Evolutionary conservation across 1,140 invertebrate species (phyloP).

Genomic region (Babylonia areolata): DNA sequence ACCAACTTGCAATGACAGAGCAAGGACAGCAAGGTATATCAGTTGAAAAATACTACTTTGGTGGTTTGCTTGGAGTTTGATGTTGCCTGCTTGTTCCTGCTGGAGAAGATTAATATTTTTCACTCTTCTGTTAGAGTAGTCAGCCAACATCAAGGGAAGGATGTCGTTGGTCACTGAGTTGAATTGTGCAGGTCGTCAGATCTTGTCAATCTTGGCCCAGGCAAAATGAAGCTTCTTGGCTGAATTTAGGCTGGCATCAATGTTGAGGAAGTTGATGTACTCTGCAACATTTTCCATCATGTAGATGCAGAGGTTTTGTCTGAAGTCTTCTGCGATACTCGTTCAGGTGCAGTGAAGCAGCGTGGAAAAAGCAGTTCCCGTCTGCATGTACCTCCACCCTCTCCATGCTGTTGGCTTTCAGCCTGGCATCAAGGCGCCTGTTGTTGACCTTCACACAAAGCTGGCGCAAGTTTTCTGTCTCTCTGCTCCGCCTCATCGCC

Average conservation of each 20-base stretch:
- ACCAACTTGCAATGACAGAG: background rate
- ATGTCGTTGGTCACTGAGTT: background rate
- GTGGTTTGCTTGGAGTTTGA: background rate
- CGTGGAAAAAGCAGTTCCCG: background rate
- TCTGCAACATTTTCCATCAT: background rate
- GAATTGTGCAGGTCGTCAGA: background rate
- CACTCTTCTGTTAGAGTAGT: background rate
- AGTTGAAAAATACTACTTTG: background rate
- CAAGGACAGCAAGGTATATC: background rate
- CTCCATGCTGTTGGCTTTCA: conserved; percentile 14
- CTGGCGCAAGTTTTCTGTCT: conserved; percentile 10
- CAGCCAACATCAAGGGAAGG: background rate
- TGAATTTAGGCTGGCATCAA: background rate
- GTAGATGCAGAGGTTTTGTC: background rate
- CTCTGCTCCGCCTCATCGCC: conserved; percentile 1
- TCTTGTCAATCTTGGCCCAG: conserved; percentile 2
- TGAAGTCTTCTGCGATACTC: background rate
- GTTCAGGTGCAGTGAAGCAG: background rate
- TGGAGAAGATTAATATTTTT: conserved; percentile 11
- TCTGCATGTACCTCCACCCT: conserved; percentile 4
- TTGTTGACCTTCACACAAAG: background rate
- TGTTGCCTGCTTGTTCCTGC: background rate
- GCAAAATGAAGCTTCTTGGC: background rate
- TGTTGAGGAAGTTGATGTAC: background rate
- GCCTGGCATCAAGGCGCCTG: conserved; percentile 2